Evolutionary conservation across 2,113 vertebrate genomes (phyloP), one percentile per base, ranked within the genome.

Genomic region (Malaclemys terrapin): DNA sequence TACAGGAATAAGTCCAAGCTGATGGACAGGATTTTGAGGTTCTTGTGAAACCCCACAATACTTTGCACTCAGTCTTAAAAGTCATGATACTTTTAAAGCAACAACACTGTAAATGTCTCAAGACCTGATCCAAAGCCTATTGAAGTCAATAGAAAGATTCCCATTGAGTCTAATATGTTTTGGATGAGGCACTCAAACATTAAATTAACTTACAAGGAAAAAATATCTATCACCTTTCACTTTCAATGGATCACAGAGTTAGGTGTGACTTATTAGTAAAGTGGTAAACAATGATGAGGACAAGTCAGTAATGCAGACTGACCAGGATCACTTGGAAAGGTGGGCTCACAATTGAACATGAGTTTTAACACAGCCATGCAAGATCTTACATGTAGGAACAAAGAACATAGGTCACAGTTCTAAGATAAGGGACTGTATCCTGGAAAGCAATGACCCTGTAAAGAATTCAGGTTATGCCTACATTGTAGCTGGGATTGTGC

Each of bases 161-260:
- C 89, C 93, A 94, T 76, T 82, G 82, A 94, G 62, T 88, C 85
- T 96, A 96, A 97, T 97, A 88, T 94, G 90, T 78, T 96, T 96
- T 95, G 69, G 91, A 94, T 94, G 90, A 90, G 56, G 88, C 17
- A 90, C 94, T 96, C 45, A 13, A 69, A 91, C 93, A 96, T 97
- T 96, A 94, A 95, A 94, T 76, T 94, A 95, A 94, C 94, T 98
- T 94, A 93, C 93, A 92, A 56, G 69, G 12, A 57, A 82, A 93
- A 92, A 91, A 93, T 96, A 93, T 95, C 93, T 95, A 93, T 94
- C 93, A 95, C 93, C 94, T 97, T 97, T 96, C 94, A 92, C 85
- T 97, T 95, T 94, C 86, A 97, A 94, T 95, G 94, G 94, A 93
- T 95, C 72, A 93, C 87, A 90, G 56, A 89, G 81, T 75, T 78